phyloP scores from a whole-genome alignment of 2,797 vertebrate species.

The Phaenicophaeus curvirostris region DNA sequence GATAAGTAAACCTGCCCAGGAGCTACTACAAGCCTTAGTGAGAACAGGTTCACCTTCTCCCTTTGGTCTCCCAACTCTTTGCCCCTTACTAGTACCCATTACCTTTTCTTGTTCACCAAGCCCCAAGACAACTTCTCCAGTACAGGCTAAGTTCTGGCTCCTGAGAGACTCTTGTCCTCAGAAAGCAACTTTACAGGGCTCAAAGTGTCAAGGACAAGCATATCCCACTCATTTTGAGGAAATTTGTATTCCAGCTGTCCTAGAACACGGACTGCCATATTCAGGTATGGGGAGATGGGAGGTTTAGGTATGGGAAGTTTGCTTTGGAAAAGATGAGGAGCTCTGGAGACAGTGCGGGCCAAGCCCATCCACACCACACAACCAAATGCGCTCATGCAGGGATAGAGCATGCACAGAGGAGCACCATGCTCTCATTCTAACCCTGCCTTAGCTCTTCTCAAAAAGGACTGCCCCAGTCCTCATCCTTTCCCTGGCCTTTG shows the following conservation, averaged over 20 bases:
- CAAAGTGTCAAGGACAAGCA: not conserved
- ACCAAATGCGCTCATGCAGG: not conserved
- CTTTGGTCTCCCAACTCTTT: not conserved
- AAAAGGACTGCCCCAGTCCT: not conserved
- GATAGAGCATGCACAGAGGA: not conserved
- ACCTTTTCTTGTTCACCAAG: not conserved
- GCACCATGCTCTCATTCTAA: not conserved
- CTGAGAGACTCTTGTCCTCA: not conserved
- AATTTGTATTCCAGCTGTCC: not conserved
- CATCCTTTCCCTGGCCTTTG: not conserved
- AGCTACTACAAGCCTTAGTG: not conserved
- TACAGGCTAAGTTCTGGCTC: not conserved
- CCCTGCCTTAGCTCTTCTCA: too few species aligned
- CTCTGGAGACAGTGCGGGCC: not conserved
- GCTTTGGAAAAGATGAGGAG: not conserved
- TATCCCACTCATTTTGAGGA: not conserved
- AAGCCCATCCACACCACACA: not conserved
- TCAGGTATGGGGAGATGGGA: not conserved
- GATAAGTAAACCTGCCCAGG: not conserved
- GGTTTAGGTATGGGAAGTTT: not conserved
- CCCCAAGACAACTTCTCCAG: not conserved
- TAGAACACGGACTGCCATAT: not conserved
- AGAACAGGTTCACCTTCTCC: not conserved
- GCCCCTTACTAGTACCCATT: not conserved
- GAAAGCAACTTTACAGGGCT: not conserved